Percentiles rank a stretch among this genome's conserved stretches.
Conservation (phyloP, 1,140 invertebrate species). For the Lamellibrachia luymesi region DNA sequence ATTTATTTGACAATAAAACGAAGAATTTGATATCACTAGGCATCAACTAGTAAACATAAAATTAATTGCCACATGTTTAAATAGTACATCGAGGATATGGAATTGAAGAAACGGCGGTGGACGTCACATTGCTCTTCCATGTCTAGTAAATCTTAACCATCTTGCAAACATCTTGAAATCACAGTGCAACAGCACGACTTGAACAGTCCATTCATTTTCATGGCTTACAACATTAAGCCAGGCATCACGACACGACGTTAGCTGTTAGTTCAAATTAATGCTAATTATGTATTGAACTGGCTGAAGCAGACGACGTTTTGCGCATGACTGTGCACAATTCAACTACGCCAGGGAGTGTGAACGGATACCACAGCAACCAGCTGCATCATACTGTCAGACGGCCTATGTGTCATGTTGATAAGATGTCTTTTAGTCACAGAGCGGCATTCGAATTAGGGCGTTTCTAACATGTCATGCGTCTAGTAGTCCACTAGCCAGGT, state of each 20-base stretch:
- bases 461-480: neutral
- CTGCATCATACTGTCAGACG: neutral
- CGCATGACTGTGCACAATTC: neutral
- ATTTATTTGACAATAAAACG: neutral
- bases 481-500: neutral
- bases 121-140: neutral
- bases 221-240: neutral
- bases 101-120: neutral
- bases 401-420: neutral
- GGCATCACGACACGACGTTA: neutral
- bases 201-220: neutral
- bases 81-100: neutral
- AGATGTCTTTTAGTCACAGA: neutral
- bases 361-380: neutral
- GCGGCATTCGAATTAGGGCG: neutral
- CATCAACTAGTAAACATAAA: neutral
- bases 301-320: neutral
- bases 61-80: neutral
- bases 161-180: neutral
- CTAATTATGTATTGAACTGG: neutral
- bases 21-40: neutral
- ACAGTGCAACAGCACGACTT: neutral
- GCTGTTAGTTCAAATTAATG: neutral
- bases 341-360: neutral
- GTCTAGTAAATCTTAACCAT: neutral